Percentiles rank a stretch among this genome's conserved stretches.
Conservation (phyloP, 2,113 vertebrate genomes). For the Hippocampus barbouri region DNA sequence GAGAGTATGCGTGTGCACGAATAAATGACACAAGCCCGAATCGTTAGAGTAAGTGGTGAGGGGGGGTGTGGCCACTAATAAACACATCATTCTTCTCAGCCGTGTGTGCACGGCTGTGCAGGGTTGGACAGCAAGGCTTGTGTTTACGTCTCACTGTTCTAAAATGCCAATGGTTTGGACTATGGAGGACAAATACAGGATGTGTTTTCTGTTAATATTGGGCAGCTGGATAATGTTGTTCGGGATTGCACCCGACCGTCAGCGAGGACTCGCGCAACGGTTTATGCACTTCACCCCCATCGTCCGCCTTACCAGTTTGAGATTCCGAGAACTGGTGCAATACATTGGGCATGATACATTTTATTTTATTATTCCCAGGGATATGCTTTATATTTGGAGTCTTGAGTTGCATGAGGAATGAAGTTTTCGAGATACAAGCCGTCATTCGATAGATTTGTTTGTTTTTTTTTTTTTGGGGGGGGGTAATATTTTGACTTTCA, state of each 20-base stretch:
- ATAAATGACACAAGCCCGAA: background rate
- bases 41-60: constrained; percentile 9
- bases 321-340: background rate
- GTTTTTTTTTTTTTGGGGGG: too few species aligned
- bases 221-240: constrained; percentile 37
- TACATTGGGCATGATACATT: background rate
- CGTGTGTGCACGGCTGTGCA: constrained; percentile 12
- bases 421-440: too few species aligned
- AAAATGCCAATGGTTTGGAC: constrained; percentile 24
- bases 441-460: too few species aligned
- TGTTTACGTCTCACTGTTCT: constrained; percentile 46
- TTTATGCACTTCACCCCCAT: background rate
- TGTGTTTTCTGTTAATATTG: constrained; percentile 45
- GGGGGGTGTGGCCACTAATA: constrained; percentile 4
- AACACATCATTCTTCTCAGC: constrained; percentile 13
- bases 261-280: constrained; percentile 21
- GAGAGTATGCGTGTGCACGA: constrained; percentile 2
- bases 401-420: too few species aligned
- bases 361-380: background rate
- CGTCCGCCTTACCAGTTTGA: too few species aligned
- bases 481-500: too few species aligned
- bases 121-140: constrained; percentile 43
- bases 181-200: constrained; percentile 25
- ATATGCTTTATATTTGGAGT: background rate
- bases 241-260: constrained; percentile 19